Percentiles rank a stretch among this genome's conserved stretches.
phyloP scores from a whole-genome alignment of 1,140 invertebrate species.

The Sinella curviseta region DNA sequence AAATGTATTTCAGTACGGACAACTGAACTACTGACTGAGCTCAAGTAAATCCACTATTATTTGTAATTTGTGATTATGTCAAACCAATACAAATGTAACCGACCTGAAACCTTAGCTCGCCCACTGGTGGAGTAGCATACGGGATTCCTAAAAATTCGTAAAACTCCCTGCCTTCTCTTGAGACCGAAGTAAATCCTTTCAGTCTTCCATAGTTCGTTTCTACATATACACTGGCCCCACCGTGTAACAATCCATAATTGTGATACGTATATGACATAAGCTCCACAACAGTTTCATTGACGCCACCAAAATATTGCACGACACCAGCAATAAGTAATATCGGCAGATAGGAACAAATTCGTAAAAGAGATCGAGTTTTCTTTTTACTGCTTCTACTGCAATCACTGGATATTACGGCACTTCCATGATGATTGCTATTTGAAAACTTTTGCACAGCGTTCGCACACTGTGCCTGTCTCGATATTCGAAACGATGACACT shows the following conservation, averaged over 20 bases:
- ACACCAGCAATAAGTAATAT: constrained; percentile 15
- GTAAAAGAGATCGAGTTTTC: neutral
- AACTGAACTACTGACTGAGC: too few relatives aligned
- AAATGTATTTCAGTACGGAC: too few relatives aligned
- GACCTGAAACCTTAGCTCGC: constrained; percentile 34
- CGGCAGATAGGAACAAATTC: constrained; percentile 25
- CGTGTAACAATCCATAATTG: constrained; percentile 32
- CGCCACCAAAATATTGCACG: constrained; percentile 35
- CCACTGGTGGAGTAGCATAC: constrained; percentile 13
- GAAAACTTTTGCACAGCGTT: neutral
- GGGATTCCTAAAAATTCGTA: constrained; percentile 35
- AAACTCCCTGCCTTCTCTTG: constrained; percentile 30
- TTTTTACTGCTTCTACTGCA: neutral
- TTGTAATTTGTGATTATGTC: too few relatives aligned
- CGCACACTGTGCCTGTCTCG: constrained; percentile 1
- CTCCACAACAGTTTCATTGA: constrained; percentile 36
- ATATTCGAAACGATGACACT: constrained; percentile 15
- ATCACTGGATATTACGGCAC: constrained; percentile 10
- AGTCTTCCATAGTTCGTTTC: constrained; percentile 31
- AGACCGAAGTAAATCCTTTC: constrained; percentile 30
- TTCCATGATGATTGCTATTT: neutral
- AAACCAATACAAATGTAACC: too few relatives aligned
- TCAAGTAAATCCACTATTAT: too few relatives aligned
- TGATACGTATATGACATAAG: constrained; percentile 30
- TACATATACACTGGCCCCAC: constrained; percentile 16